Conservation (phyloP, 2,888 invertebrate genomes). For the Harpagoxenus sublaevis region DNA sequence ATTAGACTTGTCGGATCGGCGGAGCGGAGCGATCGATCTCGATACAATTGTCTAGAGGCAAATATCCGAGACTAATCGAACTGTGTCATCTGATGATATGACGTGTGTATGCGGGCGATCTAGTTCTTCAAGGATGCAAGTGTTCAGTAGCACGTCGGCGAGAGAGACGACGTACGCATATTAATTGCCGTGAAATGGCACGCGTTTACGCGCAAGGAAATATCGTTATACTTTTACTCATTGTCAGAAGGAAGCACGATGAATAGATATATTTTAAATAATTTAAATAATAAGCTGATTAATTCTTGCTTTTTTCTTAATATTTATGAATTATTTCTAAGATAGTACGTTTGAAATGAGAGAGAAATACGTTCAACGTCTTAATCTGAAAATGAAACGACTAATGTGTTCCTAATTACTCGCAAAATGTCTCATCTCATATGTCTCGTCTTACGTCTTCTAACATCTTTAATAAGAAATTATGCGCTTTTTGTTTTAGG, state of each 20-base stretch:
- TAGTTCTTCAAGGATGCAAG: conserved; percentile 73
- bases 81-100: conserved; percentile 70
- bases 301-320: background rate
- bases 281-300: background rate
- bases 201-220: background rate
- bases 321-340: background rate
- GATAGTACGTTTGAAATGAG: background rate
- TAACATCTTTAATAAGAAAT: background rate
- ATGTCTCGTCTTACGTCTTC: background rate
- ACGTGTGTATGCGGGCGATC: conserved; percentile 56
- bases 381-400: background rate
- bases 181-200: conserved; percentile 39
- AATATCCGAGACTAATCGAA: conserved; percentile 80
- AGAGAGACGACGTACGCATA: background rate
- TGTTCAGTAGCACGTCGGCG: conserved; percentile 29
- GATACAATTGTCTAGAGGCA: conserved; percentile 76
- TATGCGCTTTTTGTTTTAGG: conserved; percentile 77
- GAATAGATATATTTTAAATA: background rate
- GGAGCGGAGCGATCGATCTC: conserved; percentile 65
- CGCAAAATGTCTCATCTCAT: background rate
- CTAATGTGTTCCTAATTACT: background rate
- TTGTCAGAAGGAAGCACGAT: background rate
- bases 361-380: background rate
- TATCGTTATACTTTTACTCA: background rate
- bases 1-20: conserved; percentile 62